Evolutionary conservation across 2,797 vertebrate genomes (phyloP).

Genomic region (Artibeus lituratus): DNA sequence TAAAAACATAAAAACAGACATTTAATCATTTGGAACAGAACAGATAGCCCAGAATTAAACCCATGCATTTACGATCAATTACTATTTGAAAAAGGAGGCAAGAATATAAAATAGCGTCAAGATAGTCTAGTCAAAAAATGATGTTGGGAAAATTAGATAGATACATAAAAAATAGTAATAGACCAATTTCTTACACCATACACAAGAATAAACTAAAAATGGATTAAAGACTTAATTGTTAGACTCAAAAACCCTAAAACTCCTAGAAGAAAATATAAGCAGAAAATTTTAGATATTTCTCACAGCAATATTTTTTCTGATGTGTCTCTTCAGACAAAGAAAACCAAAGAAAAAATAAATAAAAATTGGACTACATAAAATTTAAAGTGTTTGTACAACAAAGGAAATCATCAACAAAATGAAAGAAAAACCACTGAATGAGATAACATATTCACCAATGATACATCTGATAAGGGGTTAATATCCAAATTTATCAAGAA

Average conservation of each 20-base stretch:
- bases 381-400: background rate
- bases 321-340: background rate
- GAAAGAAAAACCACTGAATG: background rate
- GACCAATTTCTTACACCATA: background rate
- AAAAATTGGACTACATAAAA: background rate
- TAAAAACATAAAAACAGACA: too few relatives aligned
- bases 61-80: too few relatives aligned
- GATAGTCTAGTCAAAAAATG: too few relatives aligned
- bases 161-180: too few relatives aligned
- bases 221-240: background rate
- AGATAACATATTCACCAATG: background rate
- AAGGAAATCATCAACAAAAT: background rate
- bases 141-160: too few relatives aligned
- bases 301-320: background rate
- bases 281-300: background rate
- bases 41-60: too few relatives aligned
- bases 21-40: too few relatives aligned
- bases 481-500: background rate
- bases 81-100: too few relatives aligned
- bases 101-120: too few relatives aligned
- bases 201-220: background rate
- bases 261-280: background rate
- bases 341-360: background rate
- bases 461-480: background rate
- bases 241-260: background rate